Evolutionary conservation across 2,797 vertebrate genomes (phyloP), one percentile per base, ranked within the genome.

Genomic region (Protosalanx chinensis): DNA sequence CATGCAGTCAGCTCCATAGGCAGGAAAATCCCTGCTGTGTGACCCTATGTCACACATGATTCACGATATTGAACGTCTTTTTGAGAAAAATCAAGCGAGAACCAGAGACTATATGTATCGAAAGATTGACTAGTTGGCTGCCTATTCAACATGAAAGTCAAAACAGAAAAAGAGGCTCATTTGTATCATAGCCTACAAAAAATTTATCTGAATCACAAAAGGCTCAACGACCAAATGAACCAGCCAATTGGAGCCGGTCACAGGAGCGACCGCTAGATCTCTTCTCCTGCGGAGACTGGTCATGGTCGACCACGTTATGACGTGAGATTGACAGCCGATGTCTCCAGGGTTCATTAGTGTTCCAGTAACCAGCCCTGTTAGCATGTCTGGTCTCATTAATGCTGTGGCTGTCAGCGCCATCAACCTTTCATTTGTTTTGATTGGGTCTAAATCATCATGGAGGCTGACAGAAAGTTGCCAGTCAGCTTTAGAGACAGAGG

Each of bases 391-490:
- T 85, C 83, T 88, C 72, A 83, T 91, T 90, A 81, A 71, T 37
- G 74, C 59, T 81, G 81, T 86, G 75, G 81, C 82, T 76, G 79
- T 83, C 86, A 81, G 79, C 74, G 4, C 64, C 18, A 68, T 83
- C 60, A 59, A 62, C 18, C 29, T 20, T 72, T 89, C 78, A 90
- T 90, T 83, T 85, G 83, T 85, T 90, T 81, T 85, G 88, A 91
- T 85, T 88, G 83, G 86, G 88, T 79, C 82, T 88, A 82, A 89
- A 84, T 81, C 82, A 76, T 81, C 77, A 72, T 84, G 51, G 51
- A n/a, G 18, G 51, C 81, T 81, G 77, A 60, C 49, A 15, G 71
- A 78, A 79, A 76, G 72, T 59, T 74, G 8, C 41, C 41, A 46
- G 12, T 8, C 41, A 46, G 41, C 10, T 41, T 41, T 46, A 3